A percentile compares a stretch with the other conserved stretches of the same genome.
Evolutionary conservation across 2,113 vertebrate genomes (phyloP).

Genomic region (Piprites chloris): DNA sequence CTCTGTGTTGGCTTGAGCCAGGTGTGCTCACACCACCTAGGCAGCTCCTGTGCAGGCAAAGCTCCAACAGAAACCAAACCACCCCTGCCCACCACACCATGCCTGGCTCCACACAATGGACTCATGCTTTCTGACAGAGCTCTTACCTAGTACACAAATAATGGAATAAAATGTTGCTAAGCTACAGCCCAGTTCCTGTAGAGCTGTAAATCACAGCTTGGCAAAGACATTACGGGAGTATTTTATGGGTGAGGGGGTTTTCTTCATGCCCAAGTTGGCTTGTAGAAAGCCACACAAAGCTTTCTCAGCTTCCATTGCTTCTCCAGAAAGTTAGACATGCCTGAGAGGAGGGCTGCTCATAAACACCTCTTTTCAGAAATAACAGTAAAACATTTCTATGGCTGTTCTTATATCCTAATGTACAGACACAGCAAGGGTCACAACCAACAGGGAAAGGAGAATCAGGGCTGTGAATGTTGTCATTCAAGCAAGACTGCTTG

Average conservation of each 20-base stretch:
- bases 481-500: background rate
- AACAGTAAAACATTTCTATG: background rate
- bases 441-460: background rate
- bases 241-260: background rate
- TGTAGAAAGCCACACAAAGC: background rate
- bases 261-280: background rate
- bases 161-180: background rate
- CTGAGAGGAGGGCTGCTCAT: background rate
- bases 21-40: background rate
- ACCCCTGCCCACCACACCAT: background rate
- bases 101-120: background rate
- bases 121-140: background rate
- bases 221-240: background rate
- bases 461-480: background rate
- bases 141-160: background rate
- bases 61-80: background rate
- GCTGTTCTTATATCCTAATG: background rate
- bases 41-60: background rate
- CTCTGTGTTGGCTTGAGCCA: accelerated
- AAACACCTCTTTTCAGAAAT: background rate
- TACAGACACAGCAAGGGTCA: background rate
- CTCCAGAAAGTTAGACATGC: background rate
- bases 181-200: background rate
- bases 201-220: background rate
- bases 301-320: background rate